These are phyloP conservation scores for Nemoura dubitans DNA, from an alignment of 2,888 invertebrate species.

Conservation along the genomic window DNA sequence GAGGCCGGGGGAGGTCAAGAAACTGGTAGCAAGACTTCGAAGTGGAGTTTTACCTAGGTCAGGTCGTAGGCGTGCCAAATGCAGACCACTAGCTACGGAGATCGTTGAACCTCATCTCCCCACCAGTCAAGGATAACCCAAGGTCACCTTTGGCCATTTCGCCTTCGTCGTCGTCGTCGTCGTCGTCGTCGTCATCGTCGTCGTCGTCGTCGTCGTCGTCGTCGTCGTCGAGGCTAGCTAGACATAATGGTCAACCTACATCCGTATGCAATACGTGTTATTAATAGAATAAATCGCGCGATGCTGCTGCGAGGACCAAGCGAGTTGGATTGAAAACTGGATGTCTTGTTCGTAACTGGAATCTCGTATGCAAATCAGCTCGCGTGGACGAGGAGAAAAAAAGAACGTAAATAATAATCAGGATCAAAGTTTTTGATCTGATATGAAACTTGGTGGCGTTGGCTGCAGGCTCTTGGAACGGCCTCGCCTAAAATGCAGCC, in stretches of 20 bases:
- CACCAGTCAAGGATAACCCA: conserved; percentile 35
- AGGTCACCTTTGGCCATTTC: conserved; percentile 33
- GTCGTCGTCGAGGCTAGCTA: not conserved
- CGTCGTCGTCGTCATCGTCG: too few species aligned
- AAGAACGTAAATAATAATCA: not conserved
- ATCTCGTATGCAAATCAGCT: not conserved
- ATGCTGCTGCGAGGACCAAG: not conserved
- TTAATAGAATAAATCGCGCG: not conserved
- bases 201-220: not conserved
- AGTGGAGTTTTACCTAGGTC: conserved; percentile 32
- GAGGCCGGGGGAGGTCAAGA: not conserved
- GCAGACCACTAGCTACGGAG: not conserved
- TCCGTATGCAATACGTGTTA: conserved; percentile 16
- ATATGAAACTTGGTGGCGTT: not conserved
- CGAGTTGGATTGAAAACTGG: not conserved
- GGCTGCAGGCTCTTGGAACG: not conserved
- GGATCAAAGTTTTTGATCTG: not conserved
- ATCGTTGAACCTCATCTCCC: conserved; percentile 4
- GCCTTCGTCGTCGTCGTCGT: not conserved
- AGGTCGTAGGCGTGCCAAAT: conserved; percentile 18
- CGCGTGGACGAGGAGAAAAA: not conserved
- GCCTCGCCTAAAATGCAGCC: not conserved
- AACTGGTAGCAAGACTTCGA: not conserved
- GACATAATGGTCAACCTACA: conserved; percentile 18
- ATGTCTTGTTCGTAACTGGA: not conserved